Evolutionary conservation across 1,140 invertebrate genomes (phyloP).

Genomic region (Brachionus rotundiformis): DNA sequence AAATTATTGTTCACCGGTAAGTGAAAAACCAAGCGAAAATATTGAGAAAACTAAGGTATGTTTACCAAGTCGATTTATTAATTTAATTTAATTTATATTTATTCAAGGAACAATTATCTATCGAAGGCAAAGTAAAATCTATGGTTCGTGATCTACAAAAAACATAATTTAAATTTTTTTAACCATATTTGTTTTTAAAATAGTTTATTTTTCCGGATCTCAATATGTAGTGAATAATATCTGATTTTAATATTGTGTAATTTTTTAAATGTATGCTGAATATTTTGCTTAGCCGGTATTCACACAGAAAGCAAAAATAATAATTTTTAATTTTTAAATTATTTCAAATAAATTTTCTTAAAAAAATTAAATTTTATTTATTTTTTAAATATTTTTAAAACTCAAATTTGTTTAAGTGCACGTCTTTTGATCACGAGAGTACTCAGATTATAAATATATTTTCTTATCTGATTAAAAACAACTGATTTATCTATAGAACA

Average conservation of each 20-base stretch:
- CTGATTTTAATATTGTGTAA: background rate
- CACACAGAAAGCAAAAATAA: background rate
- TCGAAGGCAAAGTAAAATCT: constrained; percentile 6
- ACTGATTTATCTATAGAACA: too few relatives aligned
- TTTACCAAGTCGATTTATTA: background rate
- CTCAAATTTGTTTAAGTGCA: too few relatives aligned
- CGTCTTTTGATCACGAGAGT: too few relatives aligned
- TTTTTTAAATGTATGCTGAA: background rate
- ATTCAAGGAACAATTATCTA: background rate
- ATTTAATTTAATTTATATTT: background rate
- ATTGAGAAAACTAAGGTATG: background rate
- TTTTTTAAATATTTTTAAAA: too few relatives aligned
- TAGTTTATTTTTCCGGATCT: background rate
- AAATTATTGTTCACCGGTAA: background rate
- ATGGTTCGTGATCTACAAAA: constrained; percentile 37
- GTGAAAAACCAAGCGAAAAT: background rate
- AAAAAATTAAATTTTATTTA: background rate
- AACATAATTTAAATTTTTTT: background rate
- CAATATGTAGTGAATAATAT: too few relatives aligned
- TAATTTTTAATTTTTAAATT: background rate
- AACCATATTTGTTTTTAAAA: background rate
- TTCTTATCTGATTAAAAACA: too few relatives aligned
- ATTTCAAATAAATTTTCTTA: background rate
- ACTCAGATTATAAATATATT: too few relatives aligned
- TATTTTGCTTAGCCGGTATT: background rate